Conservation (phyloP, 2,888 invertebrate genomes). For the Drosophila infuscata region DNA sequence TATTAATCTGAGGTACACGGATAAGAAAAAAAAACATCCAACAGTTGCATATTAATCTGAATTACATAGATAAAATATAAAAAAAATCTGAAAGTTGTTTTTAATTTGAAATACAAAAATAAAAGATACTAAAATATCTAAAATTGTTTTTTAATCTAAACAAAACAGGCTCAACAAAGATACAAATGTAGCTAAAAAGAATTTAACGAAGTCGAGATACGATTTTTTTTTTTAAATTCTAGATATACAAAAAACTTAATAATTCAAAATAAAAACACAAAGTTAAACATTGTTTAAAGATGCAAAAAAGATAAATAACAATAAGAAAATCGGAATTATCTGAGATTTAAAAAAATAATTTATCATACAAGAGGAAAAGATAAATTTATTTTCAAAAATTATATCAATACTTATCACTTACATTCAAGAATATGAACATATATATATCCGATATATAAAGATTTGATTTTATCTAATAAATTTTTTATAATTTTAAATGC, state of each 20-base stretch:
- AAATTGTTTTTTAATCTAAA: neutral
- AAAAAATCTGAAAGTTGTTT: neutral
- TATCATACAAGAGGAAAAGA: neutral
- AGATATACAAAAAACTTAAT: neutral
- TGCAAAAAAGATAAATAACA: neutral
- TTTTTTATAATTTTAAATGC: neutral
- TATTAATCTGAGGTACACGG: neutral
- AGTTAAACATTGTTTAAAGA: neutral
- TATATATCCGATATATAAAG: neutral
- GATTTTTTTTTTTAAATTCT: neutral
- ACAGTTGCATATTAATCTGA: neutral
- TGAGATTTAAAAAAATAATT: neutral
- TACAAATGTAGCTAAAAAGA: neutral
- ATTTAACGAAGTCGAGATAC: neutral
- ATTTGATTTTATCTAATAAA: neutral
- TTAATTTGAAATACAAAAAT: neutral
- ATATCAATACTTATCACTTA: neutral
- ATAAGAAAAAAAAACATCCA: too few relatives aligned
- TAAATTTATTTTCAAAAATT: accelerated
- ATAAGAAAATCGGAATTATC: neutral
- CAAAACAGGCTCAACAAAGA: neutral
- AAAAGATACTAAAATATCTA: neutral
- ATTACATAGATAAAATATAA: neutral
- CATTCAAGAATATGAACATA: neutral
- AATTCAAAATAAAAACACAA: neutral